Conservation (phyloP, 2,888 invertebrate genomes). For the Aspidiotus rigidus region DNA sequence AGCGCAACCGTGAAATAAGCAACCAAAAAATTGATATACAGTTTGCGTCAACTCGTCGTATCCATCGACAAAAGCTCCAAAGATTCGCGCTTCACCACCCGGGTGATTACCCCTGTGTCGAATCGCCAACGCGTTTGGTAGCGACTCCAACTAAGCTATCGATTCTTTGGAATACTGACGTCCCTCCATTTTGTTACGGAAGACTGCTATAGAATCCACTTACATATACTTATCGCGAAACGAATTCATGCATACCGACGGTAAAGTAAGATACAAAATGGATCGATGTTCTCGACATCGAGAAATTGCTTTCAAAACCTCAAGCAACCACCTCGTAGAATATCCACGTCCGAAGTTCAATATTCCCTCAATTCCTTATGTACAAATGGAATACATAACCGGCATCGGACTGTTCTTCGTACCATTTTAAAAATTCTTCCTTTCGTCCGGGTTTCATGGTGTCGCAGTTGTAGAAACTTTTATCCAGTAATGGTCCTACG, state of each 20-base stretch:
- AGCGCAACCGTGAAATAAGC: neutral
- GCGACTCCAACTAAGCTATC: neutral
- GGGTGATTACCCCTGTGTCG: neutral
- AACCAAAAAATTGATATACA: neutral
- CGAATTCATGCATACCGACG: slow-evolving; percentile 38
- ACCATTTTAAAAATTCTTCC: slow-evolving; percentile 38
- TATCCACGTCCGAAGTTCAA: slow-evolving; percentile 39
- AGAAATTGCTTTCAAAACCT: slow-evolving; percentile 39
- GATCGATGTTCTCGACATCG: slow-evolving; percentile 37
- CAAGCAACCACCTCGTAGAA: slow-evolving; percentile 39
- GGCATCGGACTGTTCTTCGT: slow-evolving; percentile 32
- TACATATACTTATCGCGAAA: slow-evolving; percentile 35
- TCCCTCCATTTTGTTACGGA: too few species aligned
- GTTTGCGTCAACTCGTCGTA: neutral
- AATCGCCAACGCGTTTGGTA: neutral
- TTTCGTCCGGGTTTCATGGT: slow-evolving; percentile 35
- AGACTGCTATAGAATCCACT: slow-evolving; percentile 2
- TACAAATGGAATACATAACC: slow-evolving; percentile 39
- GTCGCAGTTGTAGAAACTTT: slow-evolving; percentile 37
- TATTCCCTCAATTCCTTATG: slow-evolving; percentile 39
- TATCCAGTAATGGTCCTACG: slow-evolving; percentile 36
- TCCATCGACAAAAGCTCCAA: neutral
- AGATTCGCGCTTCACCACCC: neutral
- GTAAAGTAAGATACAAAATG: slow-evolving; percentile 39
- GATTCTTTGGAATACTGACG: neutral